Evolutionary conservation across 1,140 invertebrate species (phyloP).

Genomic region (Nasonia giraulti): DNA sequence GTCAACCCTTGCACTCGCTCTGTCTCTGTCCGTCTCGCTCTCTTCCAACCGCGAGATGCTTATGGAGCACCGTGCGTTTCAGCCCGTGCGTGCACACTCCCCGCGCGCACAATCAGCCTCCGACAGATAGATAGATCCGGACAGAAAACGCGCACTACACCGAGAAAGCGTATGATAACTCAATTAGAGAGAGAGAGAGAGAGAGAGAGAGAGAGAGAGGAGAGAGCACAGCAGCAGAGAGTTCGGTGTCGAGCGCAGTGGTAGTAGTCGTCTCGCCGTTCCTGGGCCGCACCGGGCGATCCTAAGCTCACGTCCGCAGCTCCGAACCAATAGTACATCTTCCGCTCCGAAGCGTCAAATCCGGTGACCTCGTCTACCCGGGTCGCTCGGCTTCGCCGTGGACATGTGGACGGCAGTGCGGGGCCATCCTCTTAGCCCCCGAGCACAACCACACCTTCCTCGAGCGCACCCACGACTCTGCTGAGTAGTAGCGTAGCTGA

Average conservation of each 20-base stretch:
- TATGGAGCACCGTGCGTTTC: neutral
- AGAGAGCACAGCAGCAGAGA: neutral
- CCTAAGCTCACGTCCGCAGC: slow-evolving; percentile 7
- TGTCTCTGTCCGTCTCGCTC: neutral
- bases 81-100: neutral
- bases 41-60: neutral
- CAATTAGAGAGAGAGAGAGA: neutral
- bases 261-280: too few species aligned
- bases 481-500: neutral
- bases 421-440: slow-evolving; percentile 2
- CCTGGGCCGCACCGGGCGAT: slow-evolving; percentile 16
- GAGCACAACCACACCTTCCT: neutral
- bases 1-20: slow-evolving; percentile 1
- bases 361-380: neutral
- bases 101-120: neutral
- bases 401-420: slow-evolving; percentile 42
- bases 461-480: neutral
- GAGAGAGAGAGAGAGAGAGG: neutral
- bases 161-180: too few species aligned
- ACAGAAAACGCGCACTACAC: neutral
- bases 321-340: neutral
- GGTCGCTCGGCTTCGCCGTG: slow-evolving; percentile 20
- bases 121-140: too few species aligned
- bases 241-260: neutral
- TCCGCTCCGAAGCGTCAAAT: neutral